Conservation (phyloP, 2,888 invertebrate genomes). For the Caenorhabditis uteleia region DNA sequence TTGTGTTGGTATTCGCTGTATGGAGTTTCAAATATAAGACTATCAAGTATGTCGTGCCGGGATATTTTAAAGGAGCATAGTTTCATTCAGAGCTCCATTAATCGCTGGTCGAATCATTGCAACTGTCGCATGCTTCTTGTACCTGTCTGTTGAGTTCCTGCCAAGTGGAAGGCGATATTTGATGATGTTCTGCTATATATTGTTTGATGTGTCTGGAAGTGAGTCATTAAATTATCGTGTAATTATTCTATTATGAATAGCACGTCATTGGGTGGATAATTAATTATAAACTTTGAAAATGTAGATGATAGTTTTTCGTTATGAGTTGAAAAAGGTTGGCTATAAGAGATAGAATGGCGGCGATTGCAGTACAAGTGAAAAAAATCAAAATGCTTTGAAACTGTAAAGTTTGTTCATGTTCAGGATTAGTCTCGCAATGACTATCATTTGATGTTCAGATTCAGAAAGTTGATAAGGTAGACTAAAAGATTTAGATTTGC, state of each 20-base stretch:
- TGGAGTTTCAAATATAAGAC: slow-evolving; percentile 42
- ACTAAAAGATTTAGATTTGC: no score
- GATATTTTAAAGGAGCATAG: neutral
- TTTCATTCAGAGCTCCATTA: slow-evolving; percentile 23
- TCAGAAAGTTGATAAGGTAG: no score
- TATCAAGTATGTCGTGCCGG: slow-evolving; percentile 17
- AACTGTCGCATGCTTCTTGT: slow-evolving; percentile 27
- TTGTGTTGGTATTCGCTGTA: slow-evolving; percentile 28
- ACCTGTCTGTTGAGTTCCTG: slow-evolving; percentile 21
- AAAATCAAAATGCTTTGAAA: no score
- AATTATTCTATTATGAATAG: neutral
- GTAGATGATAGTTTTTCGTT: no score
- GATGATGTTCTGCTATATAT: slow-evolving; percentile 38
- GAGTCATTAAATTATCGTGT: no score
- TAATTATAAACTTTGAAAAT: no score
- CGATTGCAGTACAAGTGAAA: no score
- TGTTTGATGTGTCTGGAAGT: slow-evolving; percentile 38
- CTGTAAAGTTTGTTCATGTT: no score
- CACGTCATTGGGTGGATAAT: neutral
- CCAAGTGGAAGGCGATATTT: slow-evolving; percentile 32
- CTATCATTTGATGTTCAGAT: no score
- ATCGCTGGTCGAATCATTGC: slow-evolving; percentile 37
- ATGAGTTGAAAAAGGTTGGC: no score
- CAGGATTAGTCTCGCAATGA: no score
- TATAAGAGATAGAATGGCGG: no score